Base-by-base conservation (phyloP, 1,140 invertebrate genomes). In the Trypoxylus dichotomus region DNA sequence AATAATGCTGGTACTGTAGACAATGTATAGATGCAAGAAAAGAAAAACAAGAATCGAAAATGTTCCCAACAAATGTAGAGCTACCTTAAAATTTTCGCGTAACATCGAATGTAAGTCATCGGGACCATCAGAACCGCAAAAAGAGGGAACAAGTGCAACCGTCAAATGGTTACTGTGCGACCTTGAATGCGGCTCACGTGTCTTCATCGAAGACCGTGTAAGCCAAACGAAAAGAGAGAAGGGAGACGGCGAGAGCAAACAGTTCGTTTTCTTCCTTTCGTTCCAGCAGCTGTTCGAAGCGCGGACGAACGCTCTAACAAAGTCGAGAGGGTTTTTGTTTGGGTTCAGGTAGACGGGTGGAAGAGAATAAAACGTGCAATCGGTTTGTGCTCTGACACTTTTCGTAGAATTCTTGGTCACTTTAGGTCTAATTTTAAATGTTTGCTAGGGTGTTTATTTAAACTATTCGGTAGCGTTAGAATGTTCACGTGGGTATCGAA, bases 321-420 rank as follows among this genome's bases (percentile, higher is more conserved):
- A 68, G 60, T 68, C 60, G 60, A 68, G 60, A 68, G 60, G 60
- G 60, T 68, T 68, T 68, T 68, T 68, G 60, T 68, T 68, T 68
- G 25, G 24, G 19, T 27, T 68, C 60, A 68, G 60, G 60, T 68
- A 68, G 60, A 29, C 24, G 1, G 60, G 8, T 29, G 60, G 60
- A 68, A 68, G 60, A 27, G 60, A 25, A 24, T 8, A 24, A 68
- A 13, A 25, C 24, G 13, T 68, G 21, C 21, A 68, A 24, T 68
- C 24, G 13, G 60, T 68, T 68, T 68, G 60, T 29, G 60, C 60
- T 68, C 24, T 68, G 60, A 68, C 60, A 68, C 60, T 68, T 68
- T 68, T 68, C 60, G 21, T 68, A 68, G 60, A 68, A 68, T 68
- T 68, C 27, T 68, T 10, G 60, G 27, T 24, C 60, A 24, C 60